Percentiles rank a stretch among this genome's conserved stretches.
phyloP scores from a whole-genome alignment of 2,113 vertebrate genomes.

The Suncus etruscus region DNA sequence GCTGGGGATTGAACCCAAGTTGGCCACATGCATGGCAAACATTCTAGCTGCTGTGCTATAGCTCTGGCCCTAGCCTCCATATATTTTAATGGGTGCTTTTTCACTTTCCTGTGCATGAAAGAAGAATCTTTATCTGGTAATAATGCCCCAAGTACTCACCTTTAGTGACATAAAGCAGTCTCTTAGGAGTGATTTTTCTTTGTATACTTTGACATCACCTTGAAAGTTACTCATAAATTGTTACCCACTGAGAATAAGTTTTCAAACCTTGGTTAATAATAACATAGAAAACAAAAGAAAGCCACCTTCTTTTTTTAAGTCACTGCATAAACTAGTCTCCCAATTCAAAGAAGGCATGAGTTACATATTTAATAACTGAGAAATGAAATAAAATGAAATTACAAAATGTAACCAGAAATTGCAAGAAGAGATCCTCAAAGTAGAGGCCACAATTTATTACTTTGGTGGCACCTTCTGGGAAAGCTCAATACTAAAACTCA shows the following conservation, averaged over 20 bases:
- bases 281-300: constrained; percentile 65
- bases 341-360: constrained; percentile 36
- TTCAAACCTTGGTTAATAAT: constrained; percentile 68
- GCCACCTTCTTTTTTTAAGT: neutral
- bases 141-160: constrained; percentile 34
- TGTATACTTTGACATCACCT: constrained; percentile 56
- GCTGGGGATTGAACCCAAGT: too few species aligned
- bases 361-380: constrained; percentile 28
- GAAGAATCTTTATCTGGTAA: constrained; percentile 58
- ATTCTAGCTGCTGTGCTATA: too few species aligned
- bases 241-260: constrained; percentile 64
- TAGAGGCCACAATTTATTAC: constrained; percentile 67
- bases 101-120: constrained; percentile 27
- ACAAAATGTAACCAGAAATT: constrained; percentile 41
- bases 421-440: constrained; percentile 4
- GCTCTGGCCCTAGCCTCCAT: neutral
- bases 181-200: constrained; percentile 58
- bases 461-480: constrained; percentile 77
- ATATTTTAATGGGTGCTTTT: constrained; percentile 48
- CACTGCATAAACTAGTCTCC: constrained; percentile 35
- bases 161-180: constrained; percentile 58
- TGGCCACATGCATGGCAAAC: too few species aligned
- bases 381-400: constrained; percentile 37
- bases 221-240: constrained; percentile 72
- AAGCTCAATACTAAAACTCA: constrained; percentile 71